These are phyloP conservation scores for Sisyra nigra DNA, from an alignment of 2,888 invertebrate genomes.

Conservation along the genomic window DNA sequence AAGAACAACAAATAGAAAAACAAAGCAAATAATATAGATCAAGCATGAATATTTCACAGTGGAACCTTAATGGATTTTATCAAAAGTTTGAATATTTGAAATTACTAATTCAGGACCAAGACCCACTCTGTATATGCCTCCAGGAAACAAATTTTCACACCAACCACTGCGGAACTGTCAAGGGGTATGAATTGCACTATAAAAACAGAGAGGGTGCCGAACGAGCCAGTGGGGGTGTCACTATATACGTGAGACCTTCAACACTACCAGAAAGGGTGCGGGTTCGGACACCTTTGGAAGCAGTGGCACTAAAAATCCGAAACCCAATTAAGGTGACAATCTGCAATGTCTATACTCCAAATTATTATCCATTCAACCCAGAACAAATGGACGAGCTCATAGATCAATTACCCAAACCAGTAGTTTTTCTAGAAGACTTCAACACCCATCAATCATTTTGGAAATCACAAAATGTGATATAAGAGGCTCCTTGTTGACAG, in stretches of 20 bases:
- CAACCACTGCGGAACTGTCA: conserved; percentile 6
- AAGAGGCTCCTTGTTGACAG: too few species aligned
- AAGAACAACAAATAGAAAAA: too few species aligned
- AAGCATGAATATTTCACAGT: conserved; percentile 13
- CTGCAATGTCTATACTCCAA: conserved; percentile 11
- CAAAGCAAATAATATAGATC: too few species aligned
- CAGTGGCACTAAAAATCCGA: conserved; percentile 8
- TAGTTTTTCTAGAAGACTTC: too few species aligned
- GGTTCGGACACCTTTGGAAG: conserved; percentile 10
- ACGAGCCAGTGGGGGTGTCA: conserved; percentile 11
- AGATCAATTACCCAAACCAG: background rate
- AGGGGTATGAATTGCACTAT: conserved; percentile 8
- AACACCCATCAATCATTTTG: too few species aligned
- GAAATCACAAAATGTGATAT: too few species aligned
- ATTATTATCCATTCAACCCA: background rate
- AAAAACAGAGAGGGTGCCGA: conserved; percentile 8
- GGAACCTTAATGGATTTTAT: conserved; percentile 13
- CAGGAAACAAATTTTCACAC: conserved; percentile 14
- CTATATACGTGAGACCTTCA: conserved; percentile 10
- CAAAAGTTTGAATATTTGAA: conserved; percentile 11
- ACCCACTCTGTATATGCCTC: conserved; percentile 10
- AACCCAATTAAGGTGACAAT: conserved; percentile 5
- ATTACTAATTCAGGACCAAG: conserved; percentile 9
- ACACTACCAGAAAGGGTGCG: conserved; percentile 6
- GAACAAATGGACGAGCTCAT: conserved; percentile 2